phyloP scores from a whole-genome alignment of 2,113 vertebrate genomes.

The Hypanus sabinus region DNA sequence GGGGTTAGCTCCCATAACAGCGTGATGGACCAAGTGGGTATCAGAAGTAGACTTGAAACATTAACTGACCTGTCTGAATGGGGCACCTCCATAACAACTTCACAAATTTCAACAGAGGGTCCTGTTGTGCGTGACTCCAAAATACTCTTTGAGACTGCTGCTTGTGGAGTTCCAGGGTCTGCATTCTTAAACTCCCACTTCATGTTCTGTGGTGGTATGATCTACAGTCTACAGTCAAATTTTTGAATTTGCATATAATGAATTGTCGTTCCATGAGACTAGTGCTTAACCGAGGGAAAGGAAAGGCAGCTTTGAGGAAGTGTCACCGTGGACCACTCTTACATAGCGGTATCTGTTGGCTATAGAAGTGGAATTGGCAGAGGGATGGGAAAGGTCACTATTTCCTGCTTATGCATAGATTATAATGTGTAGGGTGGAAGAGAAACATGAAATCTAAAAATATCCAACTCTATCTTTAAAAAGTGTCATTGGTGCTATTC shows the following conservation, averaged over 20 bases:
- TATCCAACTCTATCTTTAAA: constrained; percentile 1
- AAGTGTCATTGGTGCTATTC: not conserved
- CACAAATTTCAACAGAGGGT: not conserved
- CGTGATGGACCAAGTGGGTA: not conserved
- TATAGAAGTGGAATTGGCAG: not conserved
- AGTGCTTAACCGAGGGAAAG: not conserved
- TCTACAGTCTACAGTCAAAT: not conserved
- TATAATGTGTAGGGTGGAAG: not conserved
- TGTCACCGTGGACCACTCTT: not conserved
- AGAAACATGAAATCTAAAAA: not conserved
- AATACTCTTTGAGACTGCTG: not conserved
- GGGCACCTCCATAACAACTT: not conserved
- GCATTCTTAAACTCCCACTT: not conserved
- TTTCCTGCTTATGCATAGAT: not conserved
- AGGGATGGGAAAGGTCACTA: not conserved
- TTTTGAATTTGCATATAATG: not conserved
- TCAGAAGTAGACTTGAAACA: not conserved
- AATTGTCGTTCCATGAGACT: not conserved
- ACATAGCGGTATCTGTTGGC: not conserved
- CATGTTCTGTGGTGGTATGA: not conserved
- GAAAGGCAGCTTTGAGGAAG: not conserved
- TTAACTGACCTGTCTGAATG: not conserved
- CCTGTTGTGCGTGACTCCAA: not conserved
- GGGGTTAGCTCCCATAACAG: not conserved
- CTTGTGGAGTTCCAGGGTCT: not conserved